Conservation (phyloP, 2,113 vertebrate genomes). For the Hydrolagus affinis region DNA sequence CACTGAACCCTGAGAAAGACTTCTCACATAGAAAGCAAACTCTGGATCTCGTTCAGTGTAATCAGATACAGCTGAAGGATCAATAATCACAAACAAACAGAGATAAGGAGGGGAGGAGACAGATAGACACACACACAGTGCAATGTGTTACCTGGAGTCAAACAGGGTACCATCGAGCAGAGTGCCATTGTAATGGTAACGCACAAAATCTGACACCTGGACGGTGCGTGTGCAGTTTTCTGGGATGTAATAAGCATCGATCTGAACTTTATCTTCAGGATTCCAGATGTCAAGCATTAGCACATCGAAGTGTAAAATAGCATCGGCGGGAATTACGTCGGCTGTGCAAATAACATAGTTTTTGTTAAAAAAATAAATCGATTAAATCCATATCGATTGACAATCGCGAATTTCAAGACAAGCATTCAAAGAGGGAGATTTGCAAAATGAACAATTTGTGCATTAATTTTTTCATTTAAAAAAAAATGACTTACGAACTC, state of each 20-base stretch:
- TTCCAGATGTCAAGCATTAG: constrained; percentile 91
- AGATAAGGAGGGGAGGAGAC: background rate
- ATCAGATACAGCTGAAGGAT: background rate
- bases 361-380: no score
- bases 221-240: constrained; percentile 68
- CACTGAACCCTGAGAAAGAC: background rate
- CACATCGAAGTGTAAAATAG: constrained; percentile 88
- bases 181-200: constrained; percentile 94
- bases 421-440: no score
- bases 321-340: constrained; percentile 76
- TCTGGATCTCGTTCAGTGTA: no score
- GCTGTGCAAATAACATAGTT: constrained; percentile 52
- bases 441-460: no score
- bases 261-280: constrained; percentile 73
- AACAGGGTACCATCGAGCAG: constrained; percentile 92
- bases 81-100: background rate
- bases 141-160: constrained; percentile 75
- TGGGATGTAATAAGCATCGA: constrained; percentile 74
- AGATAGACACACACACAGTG: background rate
- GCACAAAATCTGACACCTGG: constrained; percentile 86
- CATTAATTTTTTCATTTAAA: no score
- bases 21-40: background rate
- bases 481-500: constrained; percentile 65
- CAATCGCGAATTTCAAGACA: no score
- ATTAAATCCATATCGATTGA: no score